phyloP scores from a whole-genome alignment of 2,888 invertebrate species.

The Harpagoxenus sublaevis region DNA sequence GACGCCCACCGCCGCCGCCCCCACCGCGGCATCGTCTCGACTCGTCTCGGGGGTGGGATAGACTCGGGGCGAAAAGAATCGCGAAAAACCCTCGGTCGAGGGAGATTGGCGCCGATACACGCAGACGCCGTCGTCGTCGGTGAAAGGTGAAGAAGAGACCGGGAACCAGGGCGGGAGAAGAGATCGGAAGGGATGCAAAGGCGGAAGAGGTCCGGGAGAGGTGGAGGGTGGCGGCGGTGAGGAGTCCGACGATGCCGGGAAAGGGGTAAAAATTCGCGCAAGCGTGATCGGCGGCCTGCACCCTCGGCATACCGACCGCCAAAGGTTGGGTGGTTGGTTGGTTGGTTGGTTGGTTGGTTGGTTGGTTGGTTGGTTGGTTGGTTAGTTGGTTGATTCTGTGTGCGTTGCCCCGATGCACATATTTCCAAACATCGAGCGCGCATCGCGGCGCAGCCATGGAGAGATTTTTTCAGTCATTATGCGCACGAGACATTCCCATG shows the following conservation, averaged over 20 bases:
- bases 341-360: not conserved
- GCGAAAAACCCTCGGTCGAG: conserved; percentile 30
- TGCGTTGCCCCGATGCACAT: conserved; percentile 37
- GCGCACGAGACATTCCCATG: conserved; percentile 38
- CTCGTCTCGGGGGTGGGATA: conserved; percentile 39
- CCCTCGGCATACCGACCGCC: conserved; percentile 32
- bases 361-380: not conserved
- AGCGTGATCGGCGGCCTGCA: conserved; percentile 36
- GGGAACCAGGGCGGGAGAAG: conserved; percentile 29
- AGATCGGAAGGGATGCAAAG: conserved; percentile 15
- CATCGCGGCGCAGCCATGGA: conserved; percentile 28
- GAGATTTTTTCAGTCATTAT: conserved; percentile 49
- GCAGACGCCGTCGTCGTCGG: conserved; percentile 61
- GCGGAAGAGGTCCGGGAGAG: conserved; percentile 23
- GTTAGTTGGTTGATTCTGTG: conserved; percentile 1
- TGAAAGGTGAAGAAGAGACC: conserved; percentile 15
- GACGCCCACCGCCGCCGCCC: conserved; percentile 52
- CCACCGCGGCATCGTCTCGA: conserved; percentile 55
- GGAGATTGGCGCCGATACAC: conserved; percentile 53
- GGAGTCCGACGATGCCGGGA: conserved; percentile 11
- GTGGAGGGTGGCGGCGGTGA: conserved; percentile 11
- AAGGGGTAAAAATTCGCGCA: conserved; percentile 46
- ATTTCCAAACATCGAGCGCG: conserved; percentile 44
- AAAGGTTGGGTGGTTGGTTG: conserved; percentile 15
- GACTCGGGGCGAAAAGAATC: conserved; percentile 44